Conservation (phyloP, 2,797 vertebrate genomes). For the Poeciliopsis gracilis region DNA sequence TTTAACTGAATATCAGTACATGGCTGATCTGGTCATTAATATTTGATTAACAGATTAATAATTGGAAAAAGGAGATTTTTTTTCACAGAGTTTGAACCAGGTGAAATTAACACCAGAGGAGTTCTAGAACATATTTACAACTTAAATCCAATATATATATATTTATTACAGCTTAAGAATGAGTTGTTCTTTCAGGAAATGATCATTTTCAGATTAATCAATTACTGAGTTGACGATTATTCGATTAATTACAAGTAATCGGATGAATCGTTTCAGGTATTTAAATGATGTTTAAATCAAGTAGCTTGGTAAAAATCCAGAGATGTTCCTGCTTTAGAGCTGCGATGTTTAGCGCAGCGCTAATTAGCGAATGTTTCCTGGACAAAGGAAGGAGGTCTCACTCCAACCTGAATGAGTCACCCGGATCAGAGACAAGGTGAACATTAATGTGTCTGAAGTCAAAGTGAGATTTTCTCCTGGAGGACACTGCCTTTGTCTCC, state of each 20-base stretch:
- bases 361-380: not conserved
- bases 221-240: too few species aligned
- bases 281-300: not conserved
- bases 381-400: not conserved
- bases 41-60: not conserved
- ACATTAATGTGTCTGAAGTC: slow-evolving; percentile 47
- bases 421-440: slow-evolving; percentile 48
- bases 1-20: not conserved
- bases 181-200: too few species aligned
- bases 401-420: not conserved
- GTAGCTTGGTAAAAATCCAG: not conserved
- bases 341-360: not conserved
- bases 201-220: too few species aligned
- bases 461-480: slow-evolving; percentile 63
- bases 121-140: too few species aligned
- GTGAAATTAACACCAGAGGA: too few species aligned
- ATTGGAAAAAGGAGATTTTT: too few species aligned
- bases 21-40: not conserved
- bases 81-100: too few species aligned
- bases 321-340: not conserved
- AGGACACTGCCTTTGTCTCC: slow-evolving; percentile 72
- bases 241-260: not conserved
- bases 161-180: too few species aligned
- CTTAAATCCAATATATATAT: too few species aligned
- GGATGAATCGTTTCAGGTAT: not conserved